phyloP scores from a whole-genome alignment of 2,888 invertebrate genomes.

The Pandemis heparana region DNA sequence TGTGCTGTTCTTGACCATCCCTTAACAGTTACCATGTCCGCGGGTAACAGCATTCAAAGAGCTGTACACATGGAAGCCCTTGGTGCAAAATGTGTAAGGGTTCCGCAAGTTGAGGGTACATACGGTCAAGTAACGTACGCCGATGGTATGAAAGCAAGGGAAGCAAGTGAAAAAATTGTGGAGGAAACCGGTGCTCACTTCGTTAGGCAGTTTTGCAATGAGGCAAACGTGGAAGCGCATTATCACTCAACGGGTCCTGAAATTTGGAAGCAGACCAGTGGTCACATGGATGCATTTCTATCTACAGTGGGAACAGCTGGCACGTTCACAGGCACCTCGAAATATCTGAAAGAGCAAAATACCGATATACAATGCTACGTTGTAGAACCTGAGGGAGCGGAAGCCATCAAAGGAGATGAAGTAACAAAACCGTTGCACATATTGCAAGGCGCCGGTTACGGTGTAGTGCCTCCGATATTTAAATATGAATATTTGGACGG shows the following conservation, averaged over 20 bases:
- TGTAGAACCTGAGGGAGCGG: constrained; percentile 75
- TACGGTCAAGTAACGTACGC: constrained; percentile 76
- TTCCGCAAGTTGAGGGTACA: constrained; percentile 76
- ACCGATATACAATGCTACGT: constrained; percentile 67
- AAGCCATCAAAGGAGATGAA: constrained; percentile 72
- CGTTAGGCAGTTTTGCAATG: constrained; percentile 76
- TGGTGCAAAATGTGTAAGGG: constrained; percentile 72
- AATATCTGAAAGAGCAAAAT: constrained; percentile 74
- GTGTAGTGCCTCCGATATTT: constrained; percentile 73
- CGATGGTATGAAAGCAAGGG: constrained; percentile 65
- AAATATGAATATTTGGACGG: constrained; percentile 73
- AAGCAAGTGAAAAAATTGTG: constrained; percentile 46
- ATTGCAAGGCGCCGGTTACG: constrained; percentile 79
- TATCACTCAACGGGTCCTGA: constrained; percentile 77
- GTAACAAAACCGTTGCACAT: constrained; percentile 77
- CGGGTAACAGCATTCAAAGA: constrained; percentile 75
- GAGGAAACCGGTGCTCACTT: constrained; percentile 65
- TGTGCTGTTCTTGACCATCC: constrained; percentile 76
- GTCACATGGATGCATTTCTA: constrained; percentile 74
- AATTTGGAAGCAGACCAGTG: constrained; percentile 79
- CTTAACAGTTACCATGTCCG: constrained; percentile 75
- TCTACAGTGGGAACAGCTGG: constrained; percentile 78
- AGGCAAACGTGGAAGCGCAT: constrained; percentile 68
- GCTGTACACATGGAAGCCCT: constrained; percentile 80
- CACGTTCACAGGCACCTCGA: constrained; percentile 73